Evolutionary conservation across 2,888 invertebrate genomes (phyloP).

Genomic region (Rutpela maculata): DNA sequence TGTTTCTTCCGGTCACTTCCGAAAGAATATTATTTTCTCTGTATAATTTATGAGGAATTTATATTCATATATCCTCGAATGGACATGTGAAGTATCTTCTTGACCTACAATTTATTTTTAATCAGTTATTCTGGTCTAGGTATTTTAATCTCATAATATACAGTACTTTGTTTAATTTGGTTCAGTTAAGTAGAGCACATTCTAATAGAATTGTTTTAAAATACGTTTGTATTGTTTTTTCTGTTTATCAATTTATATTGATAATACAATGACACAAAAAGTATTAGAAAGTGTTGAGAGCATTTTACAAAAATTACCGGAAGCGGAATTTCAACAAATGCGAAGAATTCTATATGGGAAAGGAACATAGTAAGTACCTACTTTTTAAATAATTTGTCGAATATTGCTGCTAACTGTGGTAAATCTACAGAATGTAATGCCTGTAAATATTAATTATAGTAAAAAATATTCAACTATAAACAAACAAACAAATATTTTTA

Average conservation of each 20-base stretch:
- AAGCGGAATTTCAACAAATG: constrained; percentile 47
- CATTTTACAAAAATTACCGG: constrained; percentile 44
- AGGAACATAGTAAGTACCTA: constrained; percentile 47
- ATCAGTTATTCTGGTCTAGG: not conserved
- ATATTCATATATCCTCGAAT: too few species aligned
- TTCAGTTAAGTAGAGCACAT: not conserved
- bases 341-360: constrained; percentile 51
- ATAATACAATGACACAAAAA: constrained; percentile 46
- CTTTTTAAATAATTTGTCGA: not conserved
- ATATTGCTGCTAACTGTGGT: not conserved
- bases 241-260: not conserved
- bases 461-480: too few species aligned
- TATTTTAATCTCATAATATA: not conserved
- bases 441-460: too few species aligned
- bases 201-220: not conserved
- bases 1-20: too few species aligned
- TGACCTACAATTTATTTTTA: constrained; percentile 10
- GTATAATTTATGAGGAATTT: too few species aligned
- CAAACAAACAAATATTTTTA: too few species aligned
- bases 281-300: constrained; percentile 49
- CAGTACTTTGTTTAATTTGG: not conserved
- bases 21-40: too few species aligned
- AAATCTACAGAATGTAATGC: not conserved
- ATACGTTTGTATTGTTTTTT: not conserved
- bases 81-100: not conserved